Percentiles rank a stretch among this genome's conserved stretches.
These are phyloP conservation scores for Mycetomoellerius zeteki DNA, from an alignment of 1,140 invertebrate species.

Conservation along the genomic window DNA sequence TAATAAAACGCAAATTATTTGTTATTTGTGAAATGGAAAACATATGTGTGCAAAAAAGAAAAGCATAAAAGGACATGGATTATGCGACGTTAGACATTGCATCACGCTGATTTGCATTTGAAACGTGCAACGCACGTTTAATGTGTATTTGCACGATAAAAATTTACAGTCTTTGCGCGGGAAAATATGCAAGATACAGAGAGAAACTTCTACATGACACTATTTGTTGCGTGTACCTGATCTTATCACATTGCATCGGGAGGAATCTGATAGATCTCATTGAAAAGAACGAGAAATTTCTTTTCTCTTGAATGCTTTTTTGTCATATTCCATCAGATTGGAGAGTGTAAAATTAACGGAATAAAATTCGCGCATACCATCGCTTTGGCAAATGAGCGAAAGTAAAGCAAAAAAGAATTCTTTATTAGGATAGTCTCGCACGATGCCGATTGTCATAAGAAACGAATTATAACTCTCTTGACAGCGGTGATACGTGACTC, in stretches of 20 bases:
- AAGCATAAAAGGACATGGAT: background rate
- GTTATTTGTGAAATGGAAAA: background rate
- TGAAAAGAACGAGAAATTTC: background rate
- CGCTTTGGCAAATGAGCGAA: background rate
- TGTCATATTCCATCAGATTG: slow-evolving; percentile 5
- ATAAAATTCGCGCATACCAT: slow-evolving; percentile 9
- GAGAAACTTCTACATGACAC: slow-evolving; percentile 5
- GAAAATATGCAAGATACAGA: background rate
- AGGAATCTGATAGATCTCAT: slow-evolving; percentile 51
- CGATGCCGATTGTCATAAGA: slow-evolving; percentile 1
- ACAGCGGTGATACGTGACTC: slow-evolving; percentile 33
- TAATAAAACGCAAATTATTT: background rate
- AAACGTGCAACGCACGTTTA: background rate
- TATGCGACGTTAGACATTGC: slow-evolving; percentile 5
- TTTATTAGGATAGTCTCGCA: background rate
- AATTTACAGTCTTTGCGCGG: slow-evolving; percentile 15
- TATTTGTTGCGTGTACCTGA: background rate
- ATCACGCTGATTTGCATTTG: slow-evolving; percentile 32
- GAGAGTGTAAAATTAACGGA: background rate
- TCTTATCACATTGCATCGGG: slow-evolving; percentile 32
- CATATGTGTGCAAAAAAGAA: no score
- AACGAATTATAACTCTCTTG: slow-evolving; percentile 19
- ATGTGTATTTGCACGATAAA: slow-evolving; percentile 5
- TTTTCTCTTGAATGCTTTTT: slow-evolving; percentile 31
- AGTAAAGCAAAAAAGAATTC: background rate